Evolutionary conservation across 2,797 vertebrate genomes (phyloP), one percentile per base, ranked within the genome.

Genomic region (Lophius americanus): DNA sequence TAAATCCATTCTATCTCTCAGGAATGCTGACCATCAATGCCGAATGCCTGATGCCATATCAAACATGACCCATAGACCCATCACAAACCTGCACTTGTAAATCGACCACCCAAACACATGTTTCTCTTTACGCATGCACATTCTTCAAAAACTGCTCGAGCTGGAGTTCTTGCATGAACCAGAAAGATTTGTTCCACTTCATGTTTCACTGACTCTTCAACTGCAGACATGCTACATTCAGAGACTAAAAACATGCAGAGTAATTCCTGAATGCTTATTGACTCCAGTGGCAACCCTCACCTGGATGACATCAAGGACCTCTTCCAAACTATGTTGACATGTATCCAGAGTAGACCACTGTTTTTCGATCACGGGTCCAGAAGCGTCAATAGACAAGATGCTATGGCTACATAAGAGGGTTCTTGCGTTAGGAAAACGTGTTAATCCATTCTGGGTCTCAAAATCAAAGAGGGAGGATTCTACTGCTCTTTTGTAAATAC

Each of bases 61-160:
- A 1, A 53, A 58, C 52, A 5, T 52, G 14, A 59, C 63, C 7
- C 14, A n/a, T 12, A 36, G 12, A n/a, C 33, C 32, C 6, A 63
- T 43, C 4, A 7, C 33, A 58, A 54, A 65, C 33, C 14, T 6
- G 42, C 14, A 4, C n/a, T 48, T 14, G 1, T 53, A 50, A 42
- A 49, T 49, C 62, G 3, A 46, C 42, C 44, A 23, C 43, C 48
- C 12, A 38, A 53, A 83, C 86, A 86, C 83, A 79, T 74, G 85
- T 84, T 85, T 86, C 70, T 68, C 75, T 86, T 85, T 85, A 89
- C 70, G 54, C 80, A 43, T 76, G 73, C 73, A 82, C 85, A 88
- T 90, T 90, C 81, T 82, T 89, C 51, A 66, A 14, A 68, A 76
- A 81, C 76, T 73, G 48, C 85, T 69, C 83, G 41, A 70, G 68